Conservation (phyloP, 2,113 vertebrate species). For the Coregonus clupeaformis region DNA sequence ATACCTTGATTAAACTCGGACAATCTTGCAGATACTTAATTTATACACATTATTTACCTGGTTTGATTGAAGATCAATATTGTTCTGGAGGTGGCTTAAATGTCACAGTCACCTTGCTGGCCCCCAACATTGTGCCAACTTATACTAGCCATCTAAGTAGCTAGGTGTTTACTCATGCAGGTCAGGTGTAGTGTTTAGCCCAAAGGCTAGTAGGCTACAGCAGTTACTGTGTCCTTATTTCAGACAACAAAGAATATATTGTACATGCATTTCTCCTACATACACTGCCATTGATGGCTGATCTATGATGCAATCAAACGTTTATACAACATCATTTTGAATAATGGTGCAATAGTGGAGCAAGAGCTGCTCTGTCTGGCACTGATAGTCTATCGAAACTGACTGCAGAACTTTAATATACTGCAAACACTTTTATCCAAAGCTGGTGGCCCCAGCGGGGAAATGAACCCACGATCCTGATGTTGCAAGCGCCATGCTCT, state of each 20-base stretch:
- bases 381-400: constrained; percentile 1
- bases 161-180: not conserved
- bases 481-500: too few species aligned
- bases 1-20: constrained; percentile 39
- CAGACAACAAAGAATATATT: constrained; percentile 9
- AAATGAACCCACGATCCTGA: too few species aligned
- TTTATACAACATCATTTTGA: too few species aligned
- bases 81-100: not conserved
- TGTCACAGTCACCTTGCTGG: not conserved
- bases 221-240: constrained; percentile 8
- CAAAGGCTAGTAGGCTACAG: not conserved
- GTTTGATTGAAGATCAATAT: constrained; percentile 11
- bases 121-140: not conserved
- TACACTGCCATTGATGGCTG: not conserved
- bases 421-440: too few species aligned
- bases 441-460: too few species aligned
- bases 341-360: constrained; percentile 16
- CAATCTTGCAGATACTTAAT: constrained; percentile 47
- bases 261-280: constrained; percentile 7
- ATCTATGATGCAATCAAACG: constrained; percentile 5
- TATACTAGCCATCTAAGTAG: constrained; percentile 16
- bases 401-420: constrained; percentile 39
- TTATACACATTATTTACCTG: constrained; percentile 20
- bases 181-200: not conserved
- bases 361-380: too few species aligned